Conservation (phyloP, 2,888 invertebrate genomes). For the Hipparchia sbordonii region DNA sequence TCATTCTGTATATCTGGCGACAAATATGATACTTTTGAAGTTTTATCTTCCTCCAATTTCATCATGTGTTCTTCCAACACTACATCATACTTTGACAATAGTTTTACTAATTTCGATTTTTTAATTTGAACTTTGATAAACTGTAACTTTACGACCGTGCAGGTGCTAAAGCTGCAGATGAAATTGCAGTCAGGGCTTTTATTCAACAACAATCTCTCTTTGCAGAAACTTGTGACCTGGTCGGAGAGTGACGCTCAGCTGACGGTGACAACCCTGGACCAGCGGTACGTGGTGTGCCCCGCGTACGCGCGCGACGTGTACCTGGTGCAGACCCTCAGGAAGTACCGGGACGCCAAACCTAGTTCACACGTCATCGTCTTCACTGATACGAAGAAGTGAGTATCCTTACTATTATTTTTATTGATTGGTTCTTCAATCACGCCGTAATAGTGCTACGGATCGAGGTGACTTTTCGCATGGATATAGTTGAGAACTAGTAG, state of each 20-base stretch:
- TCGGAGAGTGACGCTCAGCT: slow-evolving; percentile 88
- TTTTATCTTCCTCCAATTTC: no score
- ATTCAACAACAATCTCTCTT: background rate
- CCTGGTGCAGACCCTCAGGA: slow-evolving; percentile 90
- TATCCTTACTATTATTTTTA: slow-evolving; percentile 20
- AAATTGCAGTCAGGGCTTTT: no score
- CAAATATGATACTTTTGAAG: background rate
- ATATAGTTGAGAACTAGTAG: no score
- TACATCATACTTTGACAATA: no score
- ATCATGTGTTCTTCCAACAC: no score
- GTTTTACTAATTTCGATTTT: no score
- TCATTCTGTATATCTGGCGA: no score
- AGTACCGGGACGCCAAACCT: slow-evolving; percentile 88
- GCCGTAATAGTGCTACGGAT: no score
- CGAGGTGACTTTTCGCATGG: background rate
- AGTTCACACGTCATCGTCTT: slow-evolving; percentile 96
- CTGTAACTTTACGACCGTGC: no score
- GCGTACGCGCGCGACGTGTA: slow-evolving; percentile 96
- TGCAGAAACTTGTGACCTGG: slow-evolving; percentile 79
- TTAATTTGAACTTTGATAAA: no score
- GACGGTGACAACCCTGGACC: slow-evolving; percentile 95
- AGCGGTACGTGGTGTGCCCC: slow-evolving; percentile 95
- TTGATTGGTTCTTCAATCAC: background rate
- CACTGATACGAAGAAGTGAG: slow-evolving; percentile 97
- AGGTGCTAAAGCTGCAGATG: no score